phyloP scores from a whole-genome alignment of 92 coral and sea anemone species.

The Metridium senile region DNA sequence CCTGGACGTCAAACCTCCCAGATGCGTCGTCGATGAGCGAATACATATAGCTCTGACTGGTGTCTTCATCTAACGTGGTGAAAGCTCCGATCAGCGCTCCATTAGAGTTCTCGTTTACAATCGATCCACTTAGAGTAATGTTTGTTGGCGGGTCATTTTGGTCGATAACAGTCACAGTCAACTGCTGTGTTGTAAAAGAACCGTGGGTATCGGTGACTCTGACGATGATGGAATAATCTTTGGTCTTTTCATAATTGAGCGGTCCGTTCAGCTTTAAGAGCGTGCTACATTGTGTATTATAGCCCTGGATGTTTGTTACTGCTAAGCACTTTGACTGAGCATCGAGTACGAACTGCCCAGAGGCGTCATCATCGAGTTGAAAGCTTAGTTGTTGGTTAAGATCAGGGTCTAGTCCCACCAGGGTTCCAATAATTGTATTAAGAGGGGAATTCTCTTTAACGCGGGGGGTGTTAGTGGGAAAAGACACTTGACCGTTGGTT shows the following conservation, averaged over 20 bases:
- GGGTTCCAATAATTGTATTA: constrained; percentile 70
- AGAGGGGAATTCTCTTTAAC: constrained; percentile 67
- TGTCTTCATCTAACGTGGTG: constrained; percentile 69
- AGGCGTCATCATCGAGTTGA: constrained; percentile 76
- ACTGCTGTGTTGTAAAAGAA: constrained; percentile 42
- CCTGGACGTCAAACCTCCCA: constrained; percentile 70
- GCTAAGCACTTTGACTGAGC: constrained; percentile 39
- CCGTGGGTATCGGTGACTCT: constrained; percentile 84
- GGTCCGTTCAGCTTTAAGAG: constrained; percentile 44
- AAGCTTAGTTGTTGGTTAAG: constrained; percentile 55
- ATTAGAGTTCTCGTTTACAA: constrained; percentile 67
- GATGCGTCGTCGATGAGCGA: constrained; percentile 60
- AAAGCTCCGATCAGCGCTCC: constrained; percentile 68
- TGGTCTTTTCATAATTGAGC: constrained; percentile 67
- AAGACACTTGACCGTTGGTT: constrained; percentile 66
- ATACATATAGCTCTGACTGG: constrained; percentile 60
- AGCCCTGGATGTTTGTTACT: constrained; percentile 44
- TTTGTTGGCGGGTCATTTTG: constrained; percentile 73
- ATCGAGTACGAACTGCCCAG: constrained; percentile 49
- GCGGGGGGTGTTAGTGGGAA: constrained; percentile 59
- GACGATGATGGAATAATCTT: constrained; percentile 44
- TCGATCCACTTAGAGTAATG: constrained; percentile 50
- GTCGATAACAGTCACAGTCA: constrained; percentile 53
- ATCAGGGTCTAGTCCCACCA: constrained; percentile 77
- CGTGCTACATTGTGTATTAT: constrained; percentile 63